These are phyloP conservation scores for Dendrophyllia cribrosa DNA, from an alignment of 64 coral and sea anemone species.

Conservation along the genomic window DNA sequence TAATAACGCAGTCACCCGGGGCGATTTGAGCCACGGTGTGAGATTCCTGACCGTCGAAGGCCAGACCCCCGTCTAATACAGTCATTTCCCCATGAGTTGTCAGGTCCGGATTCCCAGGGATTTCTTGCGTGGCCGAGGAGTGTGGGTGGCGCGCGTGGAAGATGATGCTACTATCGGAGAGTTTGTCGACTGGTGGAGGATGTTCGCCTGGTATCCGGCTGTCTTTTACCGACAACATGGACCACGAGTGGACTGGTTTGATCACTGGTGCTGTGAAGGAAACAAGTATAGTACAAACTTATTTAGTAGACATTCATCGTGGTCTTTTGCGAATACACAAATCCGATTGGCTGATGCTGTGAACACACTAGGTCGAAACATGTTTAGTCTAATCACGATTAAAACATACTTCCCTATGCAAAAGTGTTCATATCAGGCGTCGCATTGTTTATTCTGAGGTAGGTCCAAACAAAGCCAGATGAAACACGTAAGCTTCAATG, in stretches of 20 bases:
- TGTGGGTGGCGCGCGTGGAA: constrained; percentile 2
- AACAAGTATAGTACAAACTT: background rate
- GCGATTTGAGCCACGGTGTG: constrained; percentile 44
- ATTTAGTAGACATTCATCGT: too few species aligned
- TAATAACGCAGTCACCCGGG: constrained; percentile 58
- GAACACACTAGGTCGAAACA: too few species aligned
- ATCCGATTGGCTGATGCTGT: too few species aligned
- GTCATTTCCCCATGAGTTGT: constrained; percentile 46
- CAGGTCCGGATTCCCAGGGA: constrained; percentile 59
- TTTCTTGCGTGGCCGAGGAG: constrained; percentile 14
- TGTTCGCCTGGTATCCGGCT: background rate
- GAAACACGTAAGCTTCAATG: too few species aligned
- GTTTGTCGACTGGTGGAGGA: background rate
- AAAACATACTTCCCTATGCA: too few species aligned
- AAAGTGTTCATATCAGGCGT: too few species aligned
- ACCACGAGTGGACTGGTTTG: constrained; percentile 76
- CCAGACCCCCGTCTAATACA: constrained; percentile 26
- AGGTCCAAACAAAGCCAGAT: too few species aligned
- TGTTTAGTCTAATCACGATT: too few species aligned
- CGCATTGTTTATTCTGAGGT: too few species aligned
- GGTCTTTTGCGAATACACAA: too few species aligned
- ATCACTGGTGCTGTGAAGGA: constrained; percentile 36
- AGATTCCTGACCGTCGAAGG: constrained; percentile 46
- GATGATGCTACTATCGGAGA: constrained; percentile 9
- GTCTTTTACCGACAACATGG: constrained; percentile 47